Evolutionary conservation across 2,797 vertebrate species (phyloP).

Genomic region (Brachymystax lenok): DNA sequence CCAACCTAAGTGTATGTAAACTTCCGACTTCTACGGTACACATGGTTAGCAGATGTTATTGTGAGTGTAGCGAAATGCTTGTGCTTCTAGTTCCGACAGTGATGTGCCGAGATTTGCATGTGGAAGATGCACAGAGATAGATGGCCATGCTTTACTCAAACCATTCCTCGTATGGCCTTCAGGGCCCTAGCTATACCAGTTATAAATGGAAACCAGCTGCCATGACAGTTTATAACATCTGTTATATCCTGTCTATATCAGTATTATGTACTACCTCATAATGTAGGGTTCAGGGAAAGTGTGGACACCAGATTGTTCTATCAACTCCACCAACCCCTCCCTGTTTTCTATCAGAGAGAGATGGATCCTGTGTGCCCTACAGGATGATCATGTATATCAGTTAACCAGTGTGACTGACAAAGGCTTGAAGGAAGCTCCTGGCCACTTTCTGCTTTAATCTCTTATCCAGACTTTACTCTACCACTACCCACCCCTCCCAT

Average conservation of each 20-base stretch:
- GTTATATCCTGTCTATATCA: not conserved
- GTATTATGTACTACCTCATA: not conserved
- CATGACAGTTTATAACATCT: not conserved
- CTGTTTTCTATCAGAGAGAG: conserved; percentile 61
- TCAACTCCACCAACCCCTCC: conserved; percentile 20
- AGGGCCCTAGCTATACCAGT: not conserved
- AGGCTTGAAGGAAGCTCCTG: conserved; percentile 67
- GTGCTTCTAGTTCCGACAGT: too few species aligned
- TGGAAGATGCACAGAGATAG: not conserved
- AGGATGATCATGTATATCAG: conserved; percentile 56
- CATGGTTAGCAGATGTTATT: too few species aligned
- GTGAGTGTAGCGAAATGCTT: too few species aligned
- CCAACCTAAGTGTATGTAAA: too few species aligned
- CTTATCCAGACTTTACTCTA: conserved; percentile 38
- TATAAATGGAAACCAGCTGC: not conserved
- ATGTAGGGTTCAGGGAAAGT: not conserved
- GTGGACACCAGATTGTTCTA: too few species aligned
- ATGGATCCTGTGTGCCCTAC: conserved; percentile 59
- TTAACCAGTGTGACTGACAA: conserved; percentile 64
- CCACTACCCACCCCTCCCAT: conserved; percentile 18
- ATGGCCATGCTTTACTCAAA: not conserved
- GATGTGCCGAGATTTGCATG: not conserved
- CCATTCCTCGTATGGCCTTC: not conserved
- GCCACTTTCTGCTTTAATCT: conserved; percentile 56
- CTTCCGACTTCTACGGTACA: too few species aligned